Evolutionary conservation across 1,140 invertebrate species (phyloP), one percentile per base, ranked within the genome.

Genomic region (Drosophila neocordata): DNA sequence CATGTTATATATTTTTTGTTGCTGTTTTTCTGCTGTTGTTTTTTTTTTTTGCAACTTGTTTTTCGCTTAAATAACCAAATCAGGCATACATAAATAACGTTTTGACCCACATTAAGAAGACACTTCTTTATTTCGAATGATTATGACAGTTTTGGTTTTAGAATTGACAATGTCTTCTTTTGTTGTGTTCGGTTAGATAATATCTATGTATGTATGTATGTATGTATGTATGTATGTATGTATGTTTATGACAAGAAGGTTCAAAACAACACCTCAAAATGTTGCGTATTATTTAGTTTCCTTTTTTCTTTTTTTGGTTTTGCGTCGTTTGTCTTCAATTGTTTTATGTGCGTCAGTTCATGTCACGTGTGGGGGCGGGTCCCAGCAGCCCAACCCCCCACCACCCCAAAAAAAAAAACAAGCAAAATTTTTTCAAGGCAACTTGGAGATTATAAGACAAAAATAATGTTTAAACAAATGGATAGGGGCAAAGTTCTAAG

Each of bases 91-190:
- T 51, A 24, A 56, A 59, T 77, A 51, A 48, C 38, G 69, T 81
- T 48, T 48, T 77, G 73, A 77, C 78, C 78, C 69, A 81, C 72
- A 80, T 80, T 69, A 53, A 64, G 68, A 53, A 64, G 68, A 51
- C 48, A 67, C 27, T 67, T 37, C 62, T 15, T 65, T 57, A 34
- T 24, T 58, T 48, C 35, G 34, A 59, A 51, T 9, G 41, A 6
- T 34, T 44, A 48, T 52, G 4, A 65, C 9, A 18, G 62, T 51
- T 35, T 27, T 7, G 52, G 41, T 8, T 44, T 12, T 35, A 61
- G 57, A 71, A 71, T 55, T n/a, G 6, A 55, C 13, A 11, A 13
- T 27, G 37, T 58, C 18, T 67, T 51, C 20, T 3, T 41, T 58
- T 37, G 6, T 37, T 63, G 15, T 15, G 20, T 20, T 13, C 11